Base-by-base conservation (phyloP, 2,113 vertebrate species). In the Pavo muticus region DNA sequence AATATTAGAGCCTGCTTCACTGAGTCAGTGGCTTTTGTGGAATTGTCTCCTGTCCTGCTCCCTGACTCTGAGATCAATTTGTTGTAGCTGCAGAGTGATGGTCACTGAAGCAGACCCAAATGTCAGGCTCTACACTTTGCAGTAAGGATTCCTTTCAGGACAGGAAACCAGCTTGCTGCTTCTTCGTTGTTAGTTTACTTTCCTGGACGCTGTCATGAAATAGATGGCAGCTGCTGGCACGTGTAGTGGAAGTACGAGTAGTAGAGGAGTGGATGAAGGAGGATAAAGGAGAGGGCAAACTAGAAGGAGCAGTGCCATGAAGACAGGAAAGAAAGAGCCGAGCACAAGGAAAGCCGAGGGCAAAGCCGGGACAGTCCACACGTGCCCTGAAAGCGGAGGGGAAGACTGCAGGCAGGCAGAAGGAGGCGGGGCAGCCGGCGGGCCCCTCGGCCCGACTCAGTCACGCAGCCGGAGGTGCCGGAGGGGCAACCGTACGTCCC, bases 151-250 rank as follows among this genome's bases (percentile, higher is more conserved):
- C 17, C 40, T 87, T 87, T 87, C 84, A 87, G 71, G 35, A 70
- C 81, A 82, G 84, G 87, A 93, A 96, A 83, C 24, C 48, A 76
- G 71, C 44, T 76, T 69, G 54, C 54, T 76, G 25, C 29, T 40
- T 20, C 60, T 85, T 68, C 54, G 72, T 85, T 91, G 78, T 90
- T 90, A 83, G 87, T 91, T 96, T 82, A 64, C 87, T 93, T 91
- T 87, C 56, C 72, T 67, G 83, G 75, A 70, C 3, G 9, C 74
- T 69, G 80, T 84, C 87, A 81, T 57, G 27, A 80, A 75, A 50
- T 87, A 48, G 78, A 83, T 19, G 32, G 78, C 89, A 92, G 87
- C 60, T 85, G 84, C 48, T 87, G 67, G 84, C 64, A 47, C 35
- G 15, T 10, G 21, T 54, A 60, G 39, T 82, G 71, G 74, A 87